phyloP scores from a whole-genome alignment of 1,140 invertebrate species.

The Hyposmocoma kahamanoa region DNA sequence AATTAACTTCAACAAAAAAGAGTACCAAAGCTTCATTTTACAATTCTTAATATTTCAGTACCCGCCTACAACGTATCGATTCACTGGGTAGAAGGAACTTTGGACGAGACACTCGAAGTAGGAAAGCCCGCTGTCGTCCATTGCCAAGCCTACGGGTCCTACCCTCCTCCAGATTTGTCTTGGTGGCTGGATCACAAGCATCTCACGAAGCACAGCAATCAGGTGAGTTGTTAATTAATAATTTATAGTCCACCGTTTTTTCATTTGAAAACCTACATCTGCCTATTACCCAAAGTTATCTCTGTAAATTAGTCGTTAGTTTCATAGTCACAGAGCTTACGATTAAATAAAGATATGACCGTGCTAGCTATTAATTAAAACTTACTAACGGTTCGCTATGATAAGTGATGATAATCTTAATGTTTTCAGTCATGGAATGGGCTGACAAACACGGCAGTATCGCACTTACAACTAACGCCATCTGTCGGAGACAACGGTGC shows the following conservation, averaged over 20 bases:
- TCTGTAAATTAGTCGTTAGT: too few relatives aligned
- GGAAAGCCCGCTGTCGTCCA: constrained; percentile 83
- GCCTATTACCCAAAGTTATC: too few relatives aligned
- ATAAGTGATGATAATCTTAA: too few relatives aligned
- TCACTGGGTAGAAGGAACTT: constrained; percentile 58
- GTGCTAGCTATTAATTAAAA: too few relatives aligned
- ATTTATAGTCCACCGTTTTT: too few relatives aligned
- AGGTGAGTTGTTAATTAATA: too few relatives aligned
- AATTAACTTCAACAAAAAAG: too few relatives aligned
- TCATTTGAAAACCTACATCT: too few relatives aligned
- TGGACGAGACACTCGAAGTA: constrained; percentile 84
- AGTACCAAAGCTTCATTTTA: too few relatives aligned
- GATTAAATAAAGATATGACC: too few relatives aligned
- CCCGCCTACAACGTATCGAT: constrained; percentile 85
- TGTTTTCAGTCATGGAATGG: constrained; percentile 75
- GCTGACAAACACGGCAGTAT: constrained; percentile 76
- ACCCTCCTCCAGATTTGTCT: constrained; percentile 84
- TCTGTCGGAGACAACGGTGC: constrained; percentile 84
- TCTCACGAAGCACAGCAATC: constrained; percentile 62
- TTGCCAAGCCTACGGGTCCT: constrained; percentile 84
- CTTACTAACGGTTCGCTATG: too few relatives aligned
- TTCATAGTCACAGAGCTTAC: too few relatives aligned
- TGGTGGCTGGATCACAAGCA: constrained; percentile 84
- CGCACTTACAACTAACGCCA: constrained; percentile 83
- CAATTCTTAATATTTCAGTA: constrained; percentile 81